Base-by-base conservation (phyloP, 2,797 vertebrate genomes). In the Podarcis siculus region DNA sequence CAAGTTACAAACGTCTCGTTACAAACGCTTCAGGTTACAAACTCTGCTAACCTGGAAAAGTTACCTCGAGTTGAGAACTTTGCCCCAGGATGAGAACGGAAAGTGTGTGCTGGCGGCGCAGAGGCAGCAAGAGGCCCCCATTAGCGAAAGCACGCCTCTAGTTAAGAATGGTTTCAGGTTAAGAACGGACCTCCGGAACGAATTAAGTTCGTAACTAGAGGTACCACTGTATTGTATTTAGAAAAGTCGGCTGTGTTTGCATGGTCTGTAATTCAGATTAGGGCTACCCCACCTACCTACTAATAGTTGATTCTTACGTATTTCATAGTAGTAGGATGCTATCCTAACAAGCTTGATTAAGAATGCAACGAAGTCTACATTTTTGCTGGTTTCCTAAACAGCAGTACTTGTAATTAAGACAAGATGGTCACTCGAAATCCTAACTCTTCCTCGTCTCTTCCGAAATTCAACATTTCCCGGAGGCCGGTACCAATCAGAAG, bases 21-120 rank as follows among this genome's bases (percentile, higher is more conserved):
- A 49, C 12, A 49, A 49, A 49, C 1, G 3, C 49, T 55, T 55
- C 49, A 55, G 49, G 49, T 55, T 55, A 55, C 49, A 55, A 55
- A 15, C 49, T 55, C 49, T 13, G 13, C 13, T 55, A 55, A 55
- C 49, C 49, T 49, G 49, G 49, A 49, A 49, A 3, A 49, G 49
- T 4, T 49, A 15, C 12, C 49, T 55, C 13, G 0, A 55, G 49
- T 3, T 55, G 49, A 55, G 49, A 55, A 55, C 49, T 55, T 15
- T 55, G 49, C 49, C 49, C 49, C 49, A 55, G 49, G 49, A 55
- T 55, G 49, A 55, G 49, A 55, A 55, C 3, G 49, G 49, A 55
- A 55, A 55, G 15, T 0, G 3, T 55, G 49, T 55, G 49, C 49
- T 0, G 1, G 49, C 13, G 1, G 49, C 3, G 0, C 49, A 55